Conservation (phyloP, 2,113 vertebrate species). For the Neofelis nebulosa region DNA sequence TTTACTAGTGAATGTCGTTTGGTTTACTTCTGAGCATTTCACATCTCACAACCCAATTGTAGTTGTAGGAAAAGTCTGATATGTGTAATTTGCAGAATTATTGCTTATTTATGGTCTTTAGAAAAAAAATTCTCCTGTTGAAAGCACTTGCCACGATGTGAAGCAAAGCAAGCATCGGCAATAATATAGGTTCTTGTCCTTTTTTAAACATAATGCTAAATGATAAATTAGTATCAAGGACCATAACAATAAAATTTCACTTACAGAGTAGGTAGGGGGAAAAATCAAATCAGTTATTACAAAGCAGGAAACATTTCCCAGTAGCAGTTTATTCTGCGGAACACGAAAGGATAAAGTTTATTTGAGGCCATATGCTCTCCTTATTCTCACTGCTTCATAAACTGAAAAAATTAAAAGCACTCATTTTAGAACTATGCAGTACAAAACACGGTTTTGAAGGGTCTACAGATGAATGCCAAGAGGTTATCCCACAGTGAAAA, state of each 20-base stretch:
- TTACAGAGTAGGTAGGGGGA: neutral
- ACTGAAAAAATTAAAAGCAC: slow-evolving; percentile 66
- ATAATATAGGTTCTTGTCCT: neutral
- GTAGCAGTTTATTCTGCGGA: slow-evolving; percentile 9
- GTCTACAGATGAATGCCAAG: slow-evolving; percentile 54
- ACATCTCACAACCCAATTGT: neutral
- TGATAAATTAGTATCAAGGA: neutral
- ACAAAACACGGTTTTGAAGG: slow-evolving; percentile 55
- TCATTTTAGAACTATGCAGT: slow-evolving; percentile 45
- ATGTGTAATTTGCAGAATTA: neutral
- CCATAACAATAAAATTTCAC: neutral
- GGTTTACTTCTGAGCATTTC: neutral
- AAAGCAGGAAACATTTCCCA: slow-evolving; percentile 21
- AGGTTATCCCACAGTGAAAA: slow-evolving; percentile 81
- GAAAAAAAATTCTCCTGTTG: neutral
- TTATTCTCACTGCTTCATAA: slow-evolving; percentile 47
- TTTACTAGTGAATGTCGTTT: neutral
- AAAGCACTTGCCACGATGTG: neutral
- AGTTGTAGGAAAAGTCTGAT: neutral
- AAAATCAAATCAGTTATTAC: neutral
- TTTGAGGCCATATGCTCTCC: slow-evolving; percentile 45
- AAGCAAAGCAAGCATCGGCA: neutral
- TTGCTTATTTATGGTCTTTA: neutral
- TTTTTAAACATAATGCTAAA: neutral
- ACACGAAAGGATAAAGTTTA: slow-evolving; percentile 52